phyloP scores from a whole-genome alignment of 2,888 invertebrate genomes.

The Eurytoma californica region DNA sequence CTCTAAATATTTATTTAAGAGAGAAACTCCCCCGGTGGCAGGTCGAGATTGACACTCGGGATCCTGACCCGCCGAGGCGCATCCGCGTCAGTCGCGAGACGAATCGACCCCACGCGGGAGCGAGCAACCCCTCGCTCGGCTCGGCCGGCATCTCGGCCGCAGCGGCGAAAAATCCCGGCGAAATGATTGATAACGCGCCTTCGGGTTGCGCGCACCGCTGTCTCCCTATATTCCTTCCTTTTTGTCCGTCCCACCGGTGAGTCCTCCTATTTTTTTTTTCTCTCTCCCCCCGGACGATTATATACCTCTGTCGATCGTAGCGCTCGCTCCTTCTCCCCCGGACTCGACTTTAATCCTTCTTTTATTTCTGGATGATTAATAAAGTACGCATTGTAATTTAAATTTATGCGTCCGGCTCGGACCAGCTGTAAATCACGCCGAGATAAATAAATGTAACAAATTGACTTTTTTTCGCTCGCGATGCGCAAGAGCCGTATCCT shows the following conservation, averaged over 20 bases:
- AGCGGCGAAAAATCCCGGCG: slow-evolving; percentile 37
- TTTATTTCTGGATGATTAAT: slow-evolving; percentile 44
- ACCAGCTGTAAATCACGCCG: slow-evolving; percentile 25
- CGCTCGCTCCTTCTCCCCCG: slow-evolving; percentile 5
- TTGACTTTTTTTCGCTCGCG: slow-evolving; percentile 13
- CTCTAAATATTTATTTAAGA: slow-evolving; percentile 46
- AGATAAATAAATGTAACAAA: slow-evolving; percentile 30
- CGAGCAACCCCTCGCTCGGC: no score
- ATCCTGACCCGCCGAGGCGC: not conserved
- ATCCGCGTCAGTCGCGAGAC: slow-evolving; percentile 35
- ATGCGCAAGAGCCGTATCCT: no score
- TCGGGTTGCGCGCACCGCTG: slow-evolving; percentile 52
- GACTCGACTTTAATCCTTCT: not conserved
- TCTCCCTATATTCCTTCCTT: slow-evolving; percentile 27
- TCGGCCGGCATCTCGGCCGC: not conserved
- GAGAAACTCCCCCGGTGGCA: not conserved
- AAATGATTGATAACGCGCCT: slow-evolving; percentile 55
- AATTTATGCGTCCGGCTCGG: slow-evolving; percentile 35
- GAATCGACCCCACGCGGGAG: slow-evolving; percentile 36
- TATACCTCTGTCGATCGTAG: slow-evolving; percentile 27
- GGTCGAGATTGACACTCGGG: slow-evolving; percentile 16
- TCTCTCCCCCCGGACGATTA: not conserved
- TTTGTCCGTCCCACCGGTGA: not conserved
- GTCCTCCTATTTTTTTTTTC: not conserved
- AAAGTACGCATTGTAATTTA: slow-evolving; percentile 50